A percentile compares a stretch with the other conserved stretches of the same genome.
These are phyloP conservation scores for Rhyacophila evoluta DNA, from an alignment of 2,888 invertebrate species.

Conservation along the genomic window DNA sequence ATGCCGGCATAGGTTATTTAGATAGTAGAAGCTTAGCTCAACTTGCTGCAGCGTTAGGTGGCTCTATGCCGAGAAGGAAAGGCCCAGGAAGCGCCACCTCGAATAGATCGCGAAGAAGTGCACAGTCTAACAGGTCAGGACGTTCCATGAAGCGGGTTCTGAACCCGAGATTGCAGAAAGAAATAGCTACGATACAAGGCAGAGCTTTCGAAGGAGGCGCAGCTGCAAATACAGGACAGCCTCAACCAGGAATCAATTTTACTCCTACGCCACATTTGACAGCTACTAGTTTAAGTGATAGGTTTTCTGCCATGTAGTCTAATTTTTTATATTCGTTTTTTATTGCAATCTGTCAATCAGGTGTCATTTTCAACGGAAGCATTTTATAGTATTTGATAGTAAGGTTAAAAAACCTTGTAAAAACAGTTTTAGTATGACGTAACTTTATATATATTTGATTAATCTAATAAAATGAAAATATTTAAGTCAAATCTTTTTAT, in stretches of 20 bases:
- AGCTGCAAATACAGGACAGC: neutral
- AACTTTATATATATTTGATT: too few relatives aligned
- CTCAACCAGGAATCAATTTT: slow-evolving; percentile 61
- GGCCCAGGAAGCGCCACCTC: slow-evolving; percentile 66
- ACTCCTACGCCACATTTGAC: slow-evolving; percentile 65
- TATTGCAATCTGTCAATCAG: too few relatives aligned
- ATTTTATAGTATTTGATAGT: too few relatives aligned
- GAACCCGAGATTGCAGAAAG: slow-evolving; percentile 65
- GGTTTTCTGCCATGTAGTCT: slow-evolving; percentile 60
- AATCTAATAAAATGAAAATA: too few relatives aligned
- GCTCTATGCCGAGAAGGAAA: slow-evolving; percentile 60
- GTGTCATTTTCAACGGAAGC: too few relatives aligned
- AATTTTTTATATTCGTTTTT: too few relatives aligned
- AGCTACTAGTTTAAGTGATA: slow-evolving; percentile 64
- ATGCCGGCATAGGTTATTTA: slow-evolving; percentile 62
- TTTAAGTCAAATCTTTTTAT: too few relatives aligned
- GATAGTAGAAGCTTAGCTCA: slow-evolving; percentile 64
- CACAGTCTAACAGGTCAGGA: slow-evolving; percentile 58
- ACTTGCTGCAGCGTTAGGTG: slow-evolving; percentile 63
- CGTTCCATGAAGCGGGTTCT: slow-evolving; percentile 64
- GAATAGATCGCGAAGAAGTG: slow-evolving; percentile 59
- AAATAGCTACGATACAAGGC: slow-evolving; percentile 67
- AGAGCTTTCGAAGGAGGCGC: slow-evolving; percentile 58
- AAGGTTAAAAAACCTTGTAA: too few relatives aligned
- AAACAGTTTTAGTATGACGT: too few relatives aligned